Evolutionary conservation across 2,797 vertebrate species (phyloP), one percentile per base, ranked within the genome.

Genomic region (Leptoclinus maculatus): DNA sequence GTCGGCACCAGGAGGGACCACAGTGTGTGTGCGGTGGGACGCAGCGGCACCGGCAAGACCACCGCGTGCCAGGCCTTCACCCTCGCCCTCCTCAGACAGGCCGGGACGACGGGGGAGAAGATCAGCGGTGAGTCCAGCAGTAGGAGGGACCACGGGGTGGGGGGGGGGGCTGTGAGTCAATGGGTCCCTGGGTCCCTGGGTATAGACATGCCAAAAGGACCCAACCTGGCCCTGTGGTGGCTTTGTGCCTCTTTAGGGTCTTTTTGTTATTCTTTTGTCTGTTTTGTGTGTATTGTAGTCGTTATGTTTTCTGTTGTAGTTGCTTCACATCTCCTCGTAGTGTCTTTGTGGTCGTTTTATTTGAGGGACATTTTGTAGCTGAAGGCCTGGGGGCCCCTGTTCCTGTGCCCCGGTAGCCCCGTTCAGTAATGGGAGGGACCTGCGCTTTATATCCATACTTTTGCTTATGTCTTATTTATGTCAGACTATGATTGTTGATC

Each of bases 31-130:
- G 93, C 96, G 0, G 7, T 98, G 92, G 98, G 98, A 0, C 94
- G 96, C 77, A 97, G 96, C 0, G 96, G 97, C 0, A 94, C 97
- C 0, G 97, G 98, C 0, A 98, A 97, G 93, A 97, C 96, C 3
- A 83, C 87, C 0, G 93, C 95, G 27, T 97, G 97, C 34, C 94
- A 95, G 87, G 88, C 92, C 0, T 94, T 96, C 57, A 90, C 97
- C 11, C 95, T 95, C 63, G 88, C 95, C 27, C 95, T 99, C 57
- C 96, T 96, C 69, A 95, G 86, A 64, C 93, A 88, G 1, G 96
- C 95, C 0, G 97, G 97, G 8, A 95, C 95, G 0, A 85, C 94
- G 58, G 95, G 95, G 1, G 76, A 83, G 80, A 91, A 72, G 53
- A 87, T 97, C 65, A 96, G 83, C 14, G 80, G 92, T 94, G 88